Percentiles rank a stretch among this genome's conserved stretches.
Conservation (phyloP, 1,140 invertebrate species). For the Eumaeus atala region DNA sequence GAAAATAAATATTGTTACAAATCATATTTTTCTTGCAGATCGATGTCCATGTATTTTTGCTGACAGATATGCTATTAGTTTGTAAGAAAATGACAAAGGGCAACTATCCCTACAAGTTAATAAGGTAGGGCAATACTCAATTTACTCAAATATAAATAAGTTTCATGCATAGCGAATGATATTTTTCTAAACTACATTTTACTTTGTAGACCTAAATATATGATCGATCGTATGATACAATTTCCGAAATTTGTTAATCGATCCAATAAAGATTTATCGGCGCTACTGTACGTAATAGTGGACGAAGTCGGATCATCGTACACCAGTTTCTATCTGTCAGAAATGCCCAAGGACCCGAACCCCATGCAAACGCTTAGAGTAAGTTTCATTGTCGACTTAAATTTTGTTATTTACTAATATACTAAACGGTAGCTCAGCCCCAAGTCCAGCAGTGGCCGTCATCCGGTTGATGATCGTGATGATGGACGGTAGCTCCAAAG, state of each 20-base stretch:
- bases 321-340: constrained; percentile 41
- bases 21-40: constrained; percentile 43
- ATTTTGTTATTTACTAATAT: too few relatives aligned
- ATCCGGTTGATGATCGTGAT: too few relatives aligned
- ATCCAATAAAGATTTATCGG: constrained; percentile 29
- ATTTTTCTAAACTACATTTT: constrained; percentile 11
- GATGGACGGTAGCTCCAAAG: too few relatives aligned
- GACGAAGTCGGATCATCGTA: constrained; percentile 53
- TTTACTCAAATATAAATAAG: neutral
- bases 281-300: constrained; percentile 40
- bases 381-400: too few relatives aligned
- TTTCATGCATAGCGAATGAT: constrained; percentile 18
- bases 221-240: constrained; percentile 47
- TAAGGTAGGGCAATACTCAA: constrained; percentile 35
- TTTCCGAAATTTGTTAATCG: constrained; percentile 32
- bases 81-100: constrained; percentile 49
- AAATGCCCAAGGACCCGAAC: constrained; percentile 42
- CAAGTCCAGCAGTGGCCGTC: too few relatives aligned
- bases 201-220: constrained; percentile 51
- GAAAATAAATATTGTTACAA: neutral
- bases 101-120: constrained; percentile 38
- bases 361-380: constrained; percentile 36
- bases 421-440: too few relatives aligned
- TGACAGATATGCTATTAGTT: constrained; percentile 63
- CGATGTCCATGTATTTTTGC: constrained; percentile 48